phyloP scores from a whole-genome alignment of 1,140 invertebrate genomes.

The Batillaria attramentaria region DNA sequence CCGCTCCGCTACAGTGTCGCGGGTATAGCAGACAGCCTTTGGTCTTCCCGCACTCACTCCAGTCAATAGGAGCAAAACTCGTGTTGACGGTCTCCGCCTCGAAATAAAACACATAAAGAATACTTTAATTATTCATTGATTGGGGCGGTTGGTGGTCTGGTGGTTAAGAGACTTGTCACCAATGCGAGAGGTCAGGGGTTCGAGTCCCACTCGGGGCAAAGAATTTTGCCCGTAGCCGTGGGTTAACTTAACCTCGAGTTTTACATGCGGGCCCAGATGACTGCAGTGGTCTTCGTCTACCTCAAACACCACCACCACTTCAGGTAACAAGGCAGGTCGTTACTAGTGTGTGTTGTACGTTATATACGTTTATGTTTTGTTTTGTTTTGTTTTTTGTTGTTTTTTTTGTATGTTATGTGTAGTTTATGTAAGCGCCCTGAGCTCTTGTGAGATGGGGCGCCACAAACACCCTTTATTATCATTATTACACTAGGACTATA shows the following conservation, averaged over 20 bases:
- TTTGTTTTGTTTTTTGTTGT: too few relatives aligned
- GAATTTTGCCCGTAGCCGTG: background rate
- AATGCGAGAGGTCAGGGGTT: background rate
- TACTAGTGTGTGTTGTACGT: too few relatives aligned
- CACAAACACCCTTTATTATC: background rate
- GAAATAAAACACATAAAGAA: background rate
- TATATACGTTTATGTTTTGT: too few relatives aligned
- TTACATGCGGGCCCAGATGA: background rate
- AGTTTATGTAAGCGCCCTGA: background rate
- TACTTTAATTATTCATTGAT: background rate
- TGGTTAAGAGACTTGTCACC: background rate
- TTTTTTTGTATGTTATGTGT: too few relatives aligned
- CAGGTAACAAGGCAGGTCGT: too few relatives aligned
- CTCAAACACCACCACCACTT: too few relatives aligned
- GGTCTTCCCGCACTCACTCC: slow-evolving; percentile 36
- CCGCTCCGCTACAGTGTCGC: slow-evolving; percentile 78
- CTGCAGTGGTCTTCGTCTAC: too few relatives aligned
- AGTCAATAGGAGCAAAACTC: slow-evolving; percentile 22
- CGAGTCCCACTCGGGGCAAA: background rate
- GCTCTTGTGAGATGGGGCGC: background rate
- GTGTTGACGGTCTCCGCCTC: background rate
- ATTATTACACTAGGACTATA: background rate
- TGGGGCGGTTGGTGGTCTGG: background rate
- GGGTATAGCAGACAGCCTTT: slow-evolving; percentile 75
- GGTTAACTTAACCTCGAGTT: background rate